Percentiles rank a stretch among this genome's conserved stretches.
Conservation (phyloP, 2,113 vertebrate species). For the Phycodurus eques region DNA sequence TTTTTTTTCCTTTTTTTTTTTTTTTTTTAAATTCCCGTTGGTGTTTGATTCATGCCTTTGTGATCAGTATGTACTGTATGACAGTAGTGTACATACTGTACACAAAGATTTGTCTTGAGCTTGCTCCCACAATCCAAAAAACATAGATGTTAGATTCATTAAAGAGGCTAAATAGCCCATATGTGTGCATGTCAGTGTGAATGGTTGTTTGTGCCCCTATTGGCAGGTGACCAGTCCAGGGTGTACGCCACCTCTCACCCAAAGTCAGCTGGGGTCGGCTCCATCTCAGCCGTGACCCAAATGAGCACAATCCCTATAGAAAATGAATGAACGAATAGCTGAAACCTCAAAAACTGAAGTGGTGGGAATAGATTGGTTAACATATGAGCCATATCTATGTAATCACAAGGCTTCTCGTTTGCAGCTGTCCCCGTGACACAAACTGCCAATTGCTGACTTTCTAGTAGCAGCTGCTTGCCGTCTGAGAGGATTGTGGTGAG, state of each 20-base stretch:
- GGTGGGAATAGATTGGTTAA: background rate
- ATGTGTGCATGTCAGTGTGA: background rate
- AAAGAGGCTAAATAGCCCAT: background rate
- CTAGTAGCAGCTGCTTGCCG: constrained; percentile 65
- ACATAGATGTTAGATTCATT: background rate
- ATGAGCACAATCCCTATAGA: background rate
- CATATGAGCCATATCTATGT: constrained; percentile 3
- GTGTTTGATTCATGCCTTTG: too few species aligned
- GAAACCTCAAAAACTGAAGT: background rate
- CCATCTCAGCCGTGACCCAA: background rate
- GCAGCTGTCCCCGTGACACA: constrained; percentile 58
- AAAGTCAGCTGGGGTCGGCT: background rate
- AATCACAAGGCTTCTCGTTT: constrained; percentile 16
- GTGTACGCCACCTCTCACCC: background rate
- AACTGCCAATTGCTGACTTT: constrained; percentile 43
- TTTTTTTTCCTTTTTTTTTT: too few species aligned
- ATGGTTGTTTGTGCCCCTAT: background rate
- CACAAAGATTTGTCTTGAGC: too few species aligned
- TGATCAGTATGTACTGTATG: too few species aligned
- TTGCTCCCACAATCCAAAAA: background rate
- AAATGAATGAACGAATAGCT: background rate
- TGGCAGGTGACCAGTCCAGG: background rate
- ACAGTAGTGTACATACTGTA: too few species aligned
- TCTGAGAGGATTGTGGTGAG: constrained; percentile 44
- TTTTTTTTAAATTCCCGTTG: background rate